Base-by-base conservation (phyloP, 2,888 invertebrate genomes). In the Chelonus formosanus region DNA sequence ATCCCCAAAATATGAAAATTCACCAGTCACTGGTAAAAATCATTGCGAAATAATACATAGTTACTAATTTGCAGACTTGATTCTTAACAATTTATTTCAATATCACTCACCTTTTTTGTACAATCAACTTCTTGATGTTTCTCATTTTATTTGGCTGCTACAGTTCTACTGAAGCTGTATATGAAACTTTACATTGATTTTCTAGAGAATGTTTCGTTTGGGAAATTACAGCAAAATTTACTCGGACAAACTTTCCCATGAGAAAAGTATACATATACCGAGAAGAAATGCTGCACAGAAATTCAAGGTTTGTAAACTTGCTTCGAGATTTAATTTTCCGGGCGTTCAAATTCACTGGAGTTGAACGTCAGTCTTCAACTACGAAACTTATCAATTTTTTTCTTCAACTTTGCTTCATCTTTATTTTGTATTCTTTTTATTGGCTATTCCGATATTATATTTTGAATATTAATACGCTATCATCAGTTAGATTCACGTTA, bases 251-350 rank as follows among this genome's bases (percentile, higher is more conserved):
- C 52, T 52, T 52, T 52, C 52, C 52, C 52, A 32, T 32, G 52
- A 52, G 52, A 52, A 6, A 52, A 52, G 52, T 52, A 52, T 31
- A 52, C 31, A 32, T 52, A 52, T 31, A 52, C 31, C 32, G 34
- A 48, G 52, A 52, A 32, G 52, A 6, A 52, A 8, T 7, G 34
- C 31, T 52, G 34, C 52, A 52, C 52, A 34, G 54, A 65, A 65
- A 65, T 60, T 61, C 35, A 10, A 44, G 55, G 56, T 45, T 65
- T 50, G 65, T 65, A 61, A 65, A 65, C 50, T 65, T 60, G 60
- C 65, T 43, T 55, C 54, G 65, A 43, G 60, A 65, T 65, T 65
- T 65, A 65, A 65, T 65, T 65, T 65, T 56, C 65, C 65, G 50
- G 65, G 53, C 50, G 34, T 48, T 59, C 59, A 50, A 56, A 40